These are phyloP conservation scores for Akabosia matsudoensis DNA, from an alignment of 1,140 invertebrate genomes.

Conservation along the genomic window DNA sequence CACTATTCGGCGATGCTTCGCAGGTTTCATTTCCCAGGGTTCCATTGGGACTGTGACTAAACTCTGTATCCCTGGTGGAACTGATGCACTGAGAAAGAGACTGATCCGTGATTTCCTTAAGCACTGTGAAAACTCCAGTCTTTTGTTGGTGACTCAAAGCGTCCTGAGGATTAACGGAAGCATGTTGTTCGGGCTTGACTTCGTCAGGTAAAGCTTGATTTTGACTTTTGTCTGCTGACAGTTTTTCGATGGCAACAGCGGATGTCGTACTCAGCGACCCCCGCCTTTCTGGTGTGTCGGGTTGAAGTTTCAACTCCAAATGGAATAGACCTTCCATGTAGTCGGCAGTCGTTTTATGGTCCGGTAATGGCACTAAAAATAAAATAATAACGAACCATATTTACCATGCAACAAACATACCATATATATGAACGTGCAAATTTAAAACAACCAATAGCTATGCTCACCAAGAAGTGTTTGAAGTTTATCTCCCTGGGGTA, in stretches of 20 bases:
- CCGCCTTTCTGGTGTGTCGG: neutral
- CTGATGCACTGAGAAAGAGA: neutral
- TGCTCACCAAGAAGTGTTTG: slow-evolving; percentile 64
- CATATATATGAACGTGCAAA: neutral
- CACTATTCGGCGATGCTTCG: neutral
- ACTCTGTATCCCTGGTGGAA: neutral
- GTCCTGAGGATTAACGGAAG: neutral
- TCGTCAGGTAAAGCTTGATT: neutral
- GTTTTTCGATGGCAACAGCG: neutral
- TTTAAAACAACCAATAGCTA: neutral
- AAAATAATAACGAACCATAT: too few species aligned
- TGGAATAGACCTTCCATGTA: slow-evolving; percentile 76
- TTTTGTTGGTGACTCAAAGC: neutral
- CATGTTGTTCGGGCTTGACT: neutral
- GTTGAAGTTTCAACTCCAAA: slow-evolving; percentile 60
- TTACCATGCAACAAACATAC: neutral
- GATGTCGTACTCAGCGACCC: neutral
- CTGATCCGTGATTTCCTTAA: neutral
- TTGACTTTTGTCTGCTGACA: neutral
- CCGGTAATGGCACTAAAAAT: slow-evolving; percentile 63
- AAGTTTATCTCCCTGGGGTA: slow-evolving; percentile 65
- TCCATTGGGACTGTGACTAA: slow-evolving; percentile 1
- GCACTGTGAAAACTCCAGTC: neutral
- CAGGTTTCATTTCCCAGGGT: neutral
- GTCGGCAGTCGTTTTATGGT: slow-evolving; percentile 70